Percentiles rank a stretch among this genome's conserved stretches.
phyloP scores from a whole-genome alignment of 2,113 vertebrate genomes.

The Brevimyrus niger region DNA sequence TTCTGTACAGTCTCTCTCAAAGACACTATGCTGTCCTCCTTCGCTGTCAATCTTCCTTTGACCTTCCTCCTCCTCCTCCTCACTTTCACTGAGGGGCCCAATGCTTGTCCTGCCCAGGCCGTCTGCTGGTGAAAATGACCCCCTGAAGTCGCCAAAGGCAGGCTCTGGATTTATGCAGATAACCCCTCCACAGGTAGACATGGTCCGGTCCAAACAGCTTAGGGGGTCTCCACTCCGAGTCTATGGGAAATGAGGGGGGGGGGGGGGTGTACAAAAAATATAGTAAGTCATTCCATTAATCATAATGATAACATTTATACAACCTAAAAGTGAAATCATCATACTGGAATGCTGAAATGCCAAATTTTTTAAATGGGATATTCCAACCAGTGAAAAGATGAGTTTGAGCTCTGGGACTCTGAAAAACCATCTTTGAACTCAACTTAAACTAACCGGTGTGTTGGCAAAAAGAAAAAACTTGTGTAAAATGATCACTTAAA shows the following conservation, averaged over 20 bases:
- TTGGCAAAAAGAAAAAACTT: neutral
- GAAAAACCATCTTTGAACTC: neutral
- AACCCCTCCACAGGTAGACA: constrained; percentile 10
- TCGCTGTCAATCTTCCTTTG: constrained; percentile 37
- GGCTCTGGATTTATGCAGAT: constrained; percentile 24
- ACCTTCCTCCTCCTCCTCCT: constrained; percentile 50
- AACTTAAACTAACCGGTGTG: neutral
- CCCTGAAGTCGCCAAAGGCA: constrained; percentile 32
- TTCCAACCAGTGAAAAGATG: neutral
- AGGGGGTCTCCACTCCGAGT: constrained; percentile 41
- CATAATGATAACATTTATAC: neutral
- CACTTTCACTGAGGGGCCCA: constrained; percentile 73
- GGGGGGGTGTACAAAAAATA: neutral
- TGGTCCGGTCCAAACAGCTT: neutral
- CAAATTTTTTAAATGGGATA: neutral
- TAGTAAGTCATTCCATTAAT: neutral
- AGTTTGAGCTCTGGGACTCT: neutral
- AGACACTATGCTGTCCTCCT: constrained; percentile 60
- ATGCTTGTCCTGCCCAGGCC: constrained; percentile 61
- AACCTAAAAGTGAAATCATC: neutral
- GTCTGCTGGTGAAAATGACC: constrained; percentile 59
- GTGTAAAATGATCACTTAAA: neutral
- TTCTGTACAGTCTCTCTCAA: constrained; percentile 74
- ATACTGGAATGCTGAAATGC: neutral
- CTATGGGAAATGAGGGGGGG: constrained; percentile 22